These are phyloP conservation scores for Deilephila porcellus DNA, from an alignment of 2,888 invertebrate genomes.

Conservation along the genomic window DNA sequence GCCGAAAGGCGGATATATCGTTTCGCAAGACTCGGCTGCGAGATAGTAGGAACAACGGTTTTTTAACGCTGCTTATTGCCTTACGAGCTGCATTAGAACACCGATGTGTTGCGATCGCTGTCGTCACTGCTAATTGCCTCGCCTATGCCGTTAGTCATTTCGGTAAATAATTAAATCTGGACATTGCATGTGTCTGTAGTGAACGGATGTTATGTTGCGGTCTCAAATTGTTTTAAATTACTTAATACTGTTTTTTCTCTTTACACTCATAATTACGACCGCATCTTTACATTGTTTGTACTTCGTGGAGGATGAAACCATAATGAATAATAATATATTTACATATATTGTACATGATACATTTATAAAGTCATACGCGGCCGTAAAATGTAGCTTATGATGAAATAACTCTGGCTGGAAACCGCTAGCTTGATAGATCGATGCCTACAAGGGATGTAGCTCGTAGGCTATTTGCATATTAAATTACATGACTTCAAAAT, in stretches of 20 bases:
- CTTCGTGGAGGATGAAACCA: not conserved
- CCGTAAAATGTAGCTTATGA: constrained; percentile 9
- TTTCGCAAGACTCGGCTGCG: constrained; percentile 29
- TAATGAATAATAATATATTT: constrained; percentile 1
- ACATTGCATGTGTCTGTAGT: not conserved
- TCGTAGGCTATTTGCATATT: constrained; percentile 6
- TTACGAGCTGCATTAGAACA: constrained; percentile 18
- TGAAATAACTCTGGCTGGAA: constrained; percentile 15
- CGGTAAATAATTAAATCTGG: not conserved
- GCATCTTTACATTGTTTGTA: constrained; percentile 4
- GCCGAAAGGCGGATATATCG: constrained; percentile 59
- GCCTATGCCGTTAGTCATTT: not conserved
- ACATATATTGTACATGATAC: not conserved
- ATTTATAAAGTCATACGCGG: not conserved
- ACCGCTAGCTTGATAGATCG: constrained; percentile 1
- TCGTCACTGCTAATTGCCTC: constrained; percentile 2
- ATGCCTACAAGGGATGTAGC: constrained; percentile 1
- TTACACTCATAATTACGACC: not conserved
- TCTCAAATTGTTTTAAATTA: not conserved
- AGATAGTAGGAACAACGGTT: constrained; percentile 27
- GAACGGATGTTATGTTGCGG: not conserved
- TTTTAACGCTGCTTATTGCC: constrained; percentile 22
- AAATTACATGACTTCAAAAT: not conserved
- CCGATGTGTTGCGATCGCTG: constrained; percentile 12
- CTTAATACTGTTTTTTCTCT: not conserved